Conservation (phyloP, 2,797 vertebrate genomes). For the Malacoraja senta region DNA sequence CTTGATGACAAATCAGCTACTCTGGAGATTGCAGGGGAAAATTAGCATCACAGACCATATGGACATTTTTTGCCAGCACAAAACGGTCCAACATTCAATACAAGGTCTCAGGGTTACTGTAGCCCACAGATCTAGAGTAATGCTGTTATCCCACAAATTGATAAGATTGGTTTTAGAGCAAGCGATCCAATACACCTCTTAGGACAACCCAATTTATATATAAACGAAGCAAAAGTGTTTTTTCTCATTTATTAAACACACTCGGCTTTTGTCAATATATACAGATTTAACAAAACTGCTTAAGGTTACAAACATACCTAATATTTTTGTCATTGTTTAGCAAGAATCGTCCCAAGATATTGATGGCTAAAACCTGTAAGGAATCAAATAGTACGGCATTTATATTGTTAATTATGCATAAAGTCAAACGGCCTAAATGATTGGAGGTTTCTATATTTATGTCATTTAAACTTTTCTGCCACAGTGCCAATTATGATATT, state of each 20-base stretch:
- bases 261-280: background rate
- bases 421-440: background rate
- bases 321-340: conserved; percentile 98
- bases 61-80: no score
- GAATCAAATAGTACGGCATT: background rate
- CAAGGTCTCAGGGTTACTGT: no score
- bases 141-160: no score
- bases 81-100: no score
- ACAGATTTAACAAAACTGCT: background rate
- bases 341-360: conserved; percentile 96
- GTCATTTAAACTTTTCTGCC: background rate
- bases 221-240: background rate
- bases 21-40: no score
- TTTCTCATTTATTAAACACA: background rate
- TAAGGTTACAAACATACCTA: conserved; percentile 57
- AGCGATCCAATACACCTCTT: no score
- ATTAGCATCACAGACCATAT: no score
- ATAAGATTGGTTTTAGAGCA: no score
- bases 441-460: background rate
- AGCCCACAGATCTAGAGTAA: no score
- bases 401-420: background rate
- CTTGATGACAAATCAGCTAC: no score
- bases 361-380: conserved; percentile 92
- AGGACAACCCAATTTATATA: no score
- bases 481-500: background rate